phyloP scores from a whole-genome alignment of 2,113 vertebrate genomes.

The Tinamus guttatus region DNA sequence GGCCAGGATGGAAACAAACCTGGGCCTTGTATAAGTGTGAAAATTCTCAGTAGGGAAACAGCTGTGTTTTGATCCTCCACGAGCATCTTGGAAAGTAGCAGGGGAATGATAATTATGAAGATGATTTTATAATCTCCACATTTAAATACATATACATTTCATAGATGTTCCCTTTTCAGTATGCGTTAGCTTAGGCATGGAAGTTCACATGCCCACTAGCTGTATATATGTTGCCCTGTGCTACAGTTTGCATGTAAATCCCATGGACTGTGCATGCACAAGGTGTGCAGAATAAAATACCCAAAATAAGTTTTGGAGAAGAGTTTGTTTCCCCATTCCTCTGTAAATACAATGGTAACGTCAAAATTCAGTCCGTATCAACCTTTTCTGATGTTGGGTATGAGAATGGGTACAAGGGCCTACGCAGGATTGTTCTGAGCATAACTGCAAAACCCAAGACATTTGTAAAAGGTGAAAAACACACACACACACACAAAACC shows the following conservation, averaged over 20 bases:
- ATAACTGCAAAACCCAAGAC: background rate
- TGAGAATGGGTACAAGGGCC: background rate
- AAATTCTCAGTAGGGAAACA: slow-evolving; percentile 70
- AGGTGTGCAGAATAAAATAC: background rate
- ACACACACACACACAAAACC: too few species aligned
- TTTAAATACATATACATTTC: slow-evolving; percentile 63
- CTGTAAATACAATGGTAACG: background rate
- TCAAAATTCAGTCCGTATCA: background rate
- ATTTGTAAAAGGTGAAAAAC: background rate
- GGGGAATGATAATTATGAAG: slow-evolving; percentile 60
- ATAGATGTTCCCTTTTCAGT: slow-evolving; percentile 26
- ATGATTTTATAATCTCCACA: slow-evolving; percentile 58
- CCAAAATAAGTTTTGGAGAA: background rate
- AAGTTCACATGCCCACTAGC: background rate
- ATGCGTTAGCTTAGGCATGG: slow-evolving; percentile 29
- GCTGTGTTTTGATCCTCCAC: slow-evolving; percentile 71
- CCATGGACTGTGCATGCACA: background rate
- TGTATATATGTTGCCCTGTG: background rate
- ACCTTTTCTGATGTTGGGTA: background rate
- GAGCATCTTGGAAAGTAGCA: slow-evolving; percentile 67
- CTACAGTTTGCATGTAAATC: background rate
- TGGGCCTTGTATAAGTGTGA: slow-evolving; percentile 65
- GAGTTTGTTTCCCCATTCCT: background rate
- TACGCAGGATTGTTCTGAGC: background rate
- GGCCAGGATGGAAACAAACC: slow-evolving; percentile 68